Evolutionary conservation across 2,888 invertebrate genomes (phyloP), one percentile per base, ranked within the genome.

Genomic region (Elaeidobius kamerunicus): DNA sequence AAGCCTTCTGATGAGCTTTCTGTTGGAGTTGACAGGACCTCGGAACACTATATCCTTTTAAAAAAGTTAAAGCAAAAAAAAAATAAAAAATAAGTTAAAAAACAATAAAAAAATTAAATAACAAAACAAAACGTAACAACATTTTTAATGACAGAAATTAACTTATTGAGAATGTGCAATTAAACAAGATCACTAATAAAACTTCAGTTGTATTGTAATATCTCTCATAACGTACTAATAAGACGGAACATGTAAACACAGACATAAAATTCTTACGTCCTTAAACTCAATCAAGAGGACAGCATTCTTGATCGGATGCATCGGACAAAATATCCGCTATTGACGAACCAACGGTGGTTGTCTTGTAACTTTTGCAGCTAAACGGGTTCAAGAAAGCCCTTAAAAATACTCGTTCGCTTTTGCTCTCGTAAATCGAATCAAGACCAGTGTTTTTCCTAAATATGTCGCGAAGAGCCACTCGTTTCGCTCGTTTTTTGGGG

Each of bases 21-120:
- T 49, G 48, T 40, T 57, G 57, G 14, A 43, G 52, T 28, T 55
- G 55, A 17, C 57, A 57, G 15, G 57, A 55, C 20, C 42, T 55
- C 6, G 54, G 57, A 18, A 54, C 55, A 32, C 34, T 18, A 18
- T 52, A 52, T 23, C 55, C 57, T 57, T 57, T n/a, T n/a, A n/a
- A n/a, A n/a, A n/a, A 11, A 32, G 18, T 28, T 28, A 47, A 39
- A 27, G 39, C 7, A 9, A 16, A 38, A 16, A 38, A 41, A 41
- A 41, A 48, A 48, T 28, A 19, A n/a, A n/a, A n/a, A n/a, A n/a
- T n/a, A n/a, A n/a, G n/a, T n/a, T 3, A 14, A 9, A 18, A 28
- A 41, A 23, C 27, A 41, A 23, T 28, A 41, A 23, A n/a, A 3
- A 36, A 39, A n/a, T n/a, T n/a, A n/a, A n/a, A n/a, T n/a, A n/a